phyloP scores from a whole-genome alignment of 2,797 vertebrate genomes.

The Typhlichthys subterraneus region DNA sequence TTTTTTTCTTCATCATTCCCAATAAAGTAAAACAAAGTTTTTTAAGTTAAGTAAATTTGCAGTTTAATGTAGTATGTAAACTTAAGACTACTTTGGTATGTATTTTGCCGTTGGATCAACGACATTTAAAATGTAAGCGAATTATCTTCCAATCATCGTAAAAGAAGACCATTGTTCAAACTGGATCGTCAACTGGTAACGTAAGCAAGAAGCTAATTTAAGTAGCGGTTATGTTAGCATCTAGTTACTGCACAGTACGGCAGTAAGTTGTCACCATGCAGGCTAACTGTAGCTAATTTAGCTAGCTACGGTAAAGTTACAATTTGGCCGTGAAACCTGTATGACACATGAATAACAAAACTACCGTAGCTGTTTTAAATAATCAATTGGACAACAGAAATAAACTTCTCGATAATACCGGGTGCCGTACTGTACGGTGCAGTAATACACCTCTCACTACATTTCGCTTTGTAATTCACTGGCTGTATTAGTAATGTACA shows the following conservation, averaged over 20 bases:
- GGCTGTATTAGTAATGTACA: no score
- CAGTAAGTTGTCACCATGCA: no score
- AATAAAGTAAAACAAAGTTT: slow-evolving; percentile 26
- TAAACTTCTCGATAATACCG: no score
- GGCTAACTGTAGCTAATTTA: neutral
- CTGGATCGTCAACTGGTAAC: slow-evolving; percentile 68
- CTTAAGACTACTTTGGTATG: no score
- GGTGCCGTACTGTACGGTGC: no score
- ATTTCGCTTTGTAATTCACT: no score
- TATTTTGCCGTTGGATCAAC: neutral
- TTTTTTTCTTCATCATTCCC: slow-evolving; percentile 9
- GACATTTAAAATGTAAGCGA: neutral
- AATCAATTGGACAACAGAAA: no score
- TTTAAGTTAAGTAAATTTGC: neutral
- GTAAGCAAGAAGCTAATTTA: slow-evolving; percentile 67
- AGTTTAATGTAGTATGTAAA: slow-evolving; percentile 20
- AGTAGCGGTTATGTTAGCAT: neutral
- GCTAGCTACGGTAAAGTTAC: neutral
- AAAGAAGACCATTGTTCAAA: slow-evolving; percentile 64
- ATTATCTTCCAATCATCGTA: slow-evolving; percentile 25
- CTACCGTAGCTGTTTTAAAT: no score
- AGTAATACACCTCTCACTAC: no score
- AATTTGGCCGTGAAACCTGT: neutral
- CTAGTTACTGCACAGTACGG: neutral
- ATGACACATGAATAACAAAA: no score